phyloP scores from a whole-genome alignment of 2,888 invertebrate genomes.

The Drosophila lutescens region DNA sequence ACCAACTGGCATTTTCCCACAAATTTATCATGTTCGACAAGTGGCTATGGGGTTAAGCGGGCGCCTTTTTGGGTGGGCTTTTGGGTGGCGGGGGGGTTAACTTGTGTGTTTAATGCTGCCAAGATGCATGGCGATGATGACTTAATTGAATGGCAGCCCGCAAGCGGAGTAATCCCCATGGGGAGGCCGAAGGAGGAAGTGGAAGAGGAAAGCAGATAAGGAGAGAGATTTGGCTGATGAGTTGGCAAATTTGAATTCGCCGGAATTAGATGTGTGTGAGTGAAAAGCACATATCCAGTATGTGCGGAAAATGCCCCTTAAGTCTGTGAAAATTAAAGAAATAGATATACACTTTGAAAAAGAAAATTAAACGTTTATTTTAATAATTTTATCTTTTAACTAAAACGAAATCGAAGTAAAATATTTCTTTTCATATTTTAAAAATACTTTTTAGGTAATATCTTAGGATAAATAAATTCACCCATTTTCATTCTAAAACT shows the following conservation, averaged over 20 bases:
- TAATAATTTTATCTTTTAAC: background rate
- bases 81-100: conserved; percentile 20
- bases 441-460: no score
- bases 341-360: background rate
- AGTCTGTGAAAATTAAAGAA: background rate
- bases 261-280: conserved; percentile 9
- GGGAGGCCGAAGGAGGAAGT: background rate
- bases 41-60: conserved; percentile 24
- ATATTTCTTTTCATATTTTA: background rate
- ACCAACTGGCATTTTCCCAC: conserved; percentile 47
- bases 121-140: conserved; percentile 32
- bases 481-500: no score
- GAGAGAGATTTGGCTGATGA: conserved; percentile 23
- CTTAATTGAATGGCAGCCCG: conserved; percentile 60
- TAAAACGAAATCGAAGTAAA: background rate
- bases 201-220: conserved; percentile 19
- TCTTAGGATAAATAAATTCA: no score
- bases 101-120: conserved; percentile 45
- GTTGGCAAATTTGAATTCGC: conserved; percentile 30
- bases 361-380: background rate
- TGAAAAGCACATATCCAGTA: background rate
- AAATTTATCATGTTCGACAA: conserved; percentile 76
- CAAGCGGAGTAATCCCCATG: conserved; percentile 12
- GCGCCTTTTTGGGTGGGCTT: background rate
- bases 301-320: background rate